Percentiles rank a stretch among this genome's conserved stretches.
phyloP scores from a whole-genome alignment of 1,140 invertebrate species.

The Odontomachus brunneus region DNA sequence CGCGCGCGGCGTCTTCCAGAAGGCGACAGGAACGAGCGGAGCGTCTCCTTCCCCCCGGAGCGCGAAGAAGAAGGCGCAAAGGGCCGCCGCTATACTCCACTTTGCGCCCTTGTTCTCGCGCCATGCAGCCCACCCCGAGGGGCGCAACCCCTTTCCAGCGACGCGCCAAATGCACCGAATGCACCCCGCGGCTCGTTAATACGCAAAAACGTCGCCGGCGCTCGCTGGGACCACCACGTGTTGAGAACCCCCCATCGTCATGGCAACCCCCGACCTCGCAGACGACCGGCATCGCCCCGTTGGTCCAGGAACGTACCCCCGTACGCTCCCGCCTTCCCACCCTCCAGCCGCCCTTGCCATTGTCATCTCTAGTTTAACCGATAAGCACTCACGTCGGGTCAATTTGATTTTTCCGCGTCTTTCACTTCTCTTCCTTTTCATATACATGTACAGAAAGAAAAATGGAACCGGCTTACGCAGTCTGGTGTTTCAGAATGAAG shows the following conservation, averaged over 20 bases:
- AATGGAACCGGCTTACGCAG: too few species aligned
- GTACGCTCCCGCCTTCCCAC: too few species aligned
- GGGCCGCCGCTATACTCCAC: background rate
- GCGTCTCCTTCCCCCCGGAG: background rate
- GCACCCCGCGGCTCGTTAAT: conserved; percentile 71
- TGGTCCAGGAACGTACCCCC: conserved; percentile 62
- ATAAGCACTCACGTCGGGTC: too few species aligned
- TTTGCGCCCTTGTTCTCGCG: conserved; percentile 26
- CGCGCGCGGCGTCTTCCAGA: background rate
- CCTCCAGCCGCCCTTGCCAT: background rate
- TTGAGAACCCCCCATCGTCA: conserved; percentile 80
- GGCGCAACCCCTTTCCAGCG: conserved; percentile 32
- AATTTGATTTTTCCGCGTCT: too few species aligned
- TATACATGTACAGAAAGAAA: too few species aligned
- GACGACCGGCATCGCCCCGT: conserved; percentile 64
- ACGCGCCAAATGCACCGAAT: conserved; percentile 49
- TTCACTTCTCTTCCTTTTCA: too few species aligned
- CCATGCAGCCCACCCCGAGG: background rate
- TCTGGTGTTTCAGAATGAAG: too few species aligned
- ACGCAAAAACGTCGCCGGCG: conserved; percentile 72
- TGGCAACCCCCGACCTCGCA: conserved; percentile 78
- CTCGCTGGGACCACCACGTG: conserved; percentile 75
- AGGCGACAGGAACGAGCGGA: background rate
- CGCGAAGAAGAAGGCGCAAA: background rate
- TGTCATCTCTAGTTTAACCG: conserved; percentile 39